Conservation (phyloP, 1,140 invertebrate species). For the Thalassaphorura encarpata region DNA sequence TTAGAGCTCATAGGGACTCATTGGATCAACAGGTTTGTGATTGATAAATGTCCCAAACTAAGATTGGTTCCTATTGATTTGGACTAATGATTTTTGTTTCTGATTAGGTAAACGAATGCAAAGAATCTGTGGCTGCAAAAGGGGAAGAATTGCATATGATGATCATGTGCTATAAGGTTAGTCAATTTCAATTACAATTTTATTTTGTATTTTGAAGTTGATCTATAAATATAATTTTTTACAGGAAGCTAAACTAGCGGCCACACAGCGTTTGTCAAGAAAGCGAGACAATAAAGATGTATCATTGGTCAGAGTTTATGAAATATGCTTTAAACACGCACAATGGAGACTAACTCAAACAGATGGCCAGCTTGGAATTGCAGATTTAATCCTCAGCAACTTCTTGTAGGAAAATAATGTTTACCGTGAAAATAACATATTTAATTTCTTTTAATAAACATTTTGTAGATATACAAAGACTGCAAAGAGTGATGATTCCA, state of each 20-base stretch:
- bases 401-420: conserved; percentile 61
- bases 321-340: conserved; percentile 98
- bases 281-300: conserved; percentile 48
- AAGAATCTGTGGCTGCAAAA: conserved; percentile 69
- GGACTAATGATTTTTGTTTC: background rate
- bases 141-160: conserved; percentile 91
- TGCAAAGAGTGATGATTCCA: conserved; percentile 91
- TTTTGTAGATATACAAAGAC: conserved; percentile 76
- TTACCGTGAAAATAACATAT: background rate
- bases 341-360: conserved; percentile 94
- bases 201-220: no score
- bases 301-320: conserved; percentile 74
- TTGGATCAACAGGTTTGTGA: conserved; percentile 52
- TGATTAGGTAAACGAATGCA: conserved; percentile 70
- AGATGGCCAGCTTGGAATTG: conserved; percentile 93
- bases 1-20: conserved; percentile 54
- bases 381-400: conserved; percentile 89
- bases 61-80: conserved; percentile 10
- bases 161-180: conserved; percentile 64
- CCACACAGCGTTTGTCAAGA: conserved; percentile 26
- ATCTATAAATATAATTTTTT: conserved; percentile 6
- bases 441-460: background rate
- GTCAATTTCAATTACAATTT: no score
- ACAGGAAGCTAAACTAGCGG: conserved; percentile 30
- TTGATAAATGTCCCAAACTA: no score